These are phyloP conservation scores for Leptosomus discolor DNA, from an alignment of 2,113 vertebrate genomes.

Conservation along the genomic window DNA sequence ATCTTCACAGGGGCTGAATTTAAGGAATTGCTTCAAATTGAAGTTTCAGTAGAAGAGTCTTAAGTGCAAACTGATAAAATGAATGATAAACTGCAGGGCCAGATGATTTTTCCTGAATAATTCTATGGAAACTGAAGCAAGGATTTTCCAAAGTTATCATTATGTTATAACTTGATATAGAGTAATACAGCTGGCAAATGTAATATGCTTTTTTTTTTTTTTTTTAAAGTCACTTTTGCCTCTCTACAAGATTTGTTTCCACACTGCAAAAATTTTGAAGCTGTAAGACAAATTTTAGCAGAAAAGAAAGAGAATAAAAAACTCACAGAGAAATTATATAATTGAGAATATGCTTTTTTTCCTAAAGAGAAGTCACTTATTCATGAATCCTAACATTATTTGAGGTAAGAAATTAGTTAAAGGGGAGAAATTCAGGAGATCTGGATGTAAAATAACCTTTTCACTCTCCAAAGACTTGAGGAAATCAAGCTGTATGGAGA, in stretches of 20 bases:
- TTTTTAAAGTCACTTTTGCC: background rate
- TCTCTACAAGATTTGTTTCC: background rate
- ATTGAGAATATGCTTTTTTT: background rate
- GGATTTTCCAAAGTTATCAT: background rate
- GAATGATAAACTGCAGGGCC: background rate
- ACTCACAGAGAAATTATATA: background rate
- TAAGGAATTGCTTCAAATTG: background rate
- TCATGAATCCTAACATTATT: background rate
- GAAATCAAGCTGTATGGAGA: background rate
- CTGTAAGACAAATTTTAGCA: background rate
- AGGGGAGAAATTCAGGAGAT: background rate
- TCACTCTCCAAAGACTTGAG: background rate
- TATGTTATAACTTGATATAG: background rate
- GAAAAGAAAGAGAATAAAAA: background rate
- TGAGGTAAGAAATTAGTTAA: background rate
- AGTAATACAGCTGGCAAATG: background rate
- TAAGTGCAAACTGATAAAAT: background rate
- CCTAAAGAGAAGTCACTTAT: background rate
- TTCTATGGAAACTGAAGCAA: background rate
- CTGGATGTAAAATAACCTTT: background rate
- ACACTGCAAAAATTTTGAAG: background rate
- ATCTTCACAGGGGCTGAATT: background rate
- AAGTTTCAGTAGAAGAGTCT: background rate
- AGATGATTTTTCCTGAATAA: background rate
- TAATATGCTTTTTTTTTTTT: background rate